These are phyloP conservation scores for Athetis lepigone DNA, from an alignment of 2,888 invertebrate genomes.

Conservation along the genomic window DNA sequence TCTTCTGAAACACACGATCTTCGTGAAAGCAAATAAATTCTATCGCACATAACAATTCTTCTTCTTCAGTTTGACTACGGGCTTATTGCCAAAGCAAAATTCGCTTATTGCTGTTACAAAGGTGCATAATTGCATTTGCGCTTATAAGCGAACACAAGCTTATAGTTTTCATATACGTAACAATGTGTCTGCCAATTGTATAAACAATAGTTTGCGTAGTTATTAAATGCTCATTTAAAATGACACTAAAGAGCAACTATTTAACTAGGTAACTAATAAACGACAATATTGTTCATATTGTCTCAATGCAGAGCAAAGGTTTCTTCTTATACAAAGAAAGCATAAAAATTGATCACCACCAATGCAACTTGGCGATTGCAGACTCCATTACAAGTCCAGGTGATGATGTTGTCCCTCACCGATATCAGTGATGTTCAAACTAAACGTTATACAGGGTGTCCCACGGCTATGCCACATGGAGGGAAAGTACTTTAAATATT, in stretches of 20 bases:
- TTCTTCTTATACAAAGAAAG: too few species aligned
- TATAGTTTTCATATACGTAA: constrained; percentile 20
- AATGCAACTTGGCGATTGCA: too few species aligned
- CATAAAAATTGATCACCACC: too few species aligned
- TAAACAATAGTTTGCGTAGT: constrained; percentile 31
- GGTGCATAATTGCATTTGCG: constrained; percentile 25
- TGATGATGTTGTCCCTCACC: too few species aligned
- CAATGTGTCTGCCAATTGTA: constrained; percentile 46
- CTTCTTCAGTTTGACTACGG: constrained; percentile 16
- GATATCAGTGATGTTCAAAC: too few species aligned
- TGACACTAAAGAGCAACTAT: constrained; percentile 8
- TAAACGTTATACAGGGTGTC: too few species aligned
- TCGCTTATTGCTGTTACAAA: constrained; percentile 11
- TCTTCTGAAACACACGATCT: constrained; percentile 22
- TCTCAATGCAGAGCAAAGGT: too few species aligned
- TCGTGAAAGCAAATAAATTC: constrained; percentile 45
- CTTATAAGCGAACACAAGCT: constrained; percentile 20
- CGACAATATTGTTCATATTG: too few species aligned
- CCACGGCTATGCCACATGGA: too few species aligned
- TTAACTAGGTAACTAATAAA: not conserved
- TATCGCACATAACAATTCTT: constrained; percentile 29
- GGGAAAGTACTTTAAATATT: too few species aligned
- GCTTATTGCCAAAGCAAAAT: constrained; percentile 32
- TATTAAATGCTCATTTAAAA: constrained; percentile 15
- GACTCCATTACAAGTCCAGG: too few species aligned